phyloP scores from a whole-genome alignment of 2,113 vertebrate species.

The Opisthocomus hoazin region DNA sequence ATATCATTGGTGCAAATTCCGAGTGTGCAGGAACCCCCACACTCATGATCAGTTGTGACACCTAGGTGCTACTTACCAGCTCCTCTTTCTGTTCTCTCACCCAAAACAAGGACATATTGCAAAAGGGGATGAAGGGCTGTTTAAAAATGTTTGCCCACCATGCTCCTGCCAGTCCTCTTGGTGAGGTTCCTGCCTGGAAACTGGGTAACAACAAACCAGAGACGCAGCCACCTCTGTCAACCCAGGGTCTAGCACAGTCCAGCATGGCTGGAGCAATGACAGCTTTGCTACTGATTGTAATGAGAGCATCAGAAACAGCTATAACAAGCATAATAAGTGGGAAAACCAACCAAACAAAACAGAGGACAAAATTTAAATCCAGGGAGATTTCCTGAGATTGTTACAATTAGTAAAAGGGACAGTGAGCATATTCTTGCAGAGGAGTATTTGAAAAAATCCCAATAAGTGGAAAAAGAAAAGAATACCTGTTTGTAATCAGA shows the following conservation, averaged over 20 bases:
- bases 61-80: neutral
- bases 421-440: neutral
- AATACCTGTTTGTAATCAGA: neutral
- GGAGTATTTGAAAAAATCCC: neutral
- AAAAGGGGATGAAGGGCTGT: neutral
- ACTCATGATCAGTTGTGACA: accelerated
- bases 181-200: neutral
- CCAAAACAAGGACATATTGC: neutral
- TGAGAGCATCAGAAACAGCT: neutral
- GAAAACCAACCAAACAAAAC: neutral
- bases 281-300: neutral
- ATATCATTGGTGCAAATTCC: neutral
- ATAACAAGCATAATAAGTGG: neutral
- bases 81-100: neutral
- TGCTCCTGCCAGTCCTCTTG: neutral
- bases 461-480: neutral
- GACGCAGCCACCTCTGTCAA: neutral
- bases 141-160: neutral
- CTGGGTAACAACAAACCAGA: neutral
- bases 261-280: neutral
- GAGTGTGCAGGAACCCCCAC: neutral
- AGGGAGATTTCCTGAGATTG: neutral
- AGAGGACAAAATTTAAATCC: neutral
- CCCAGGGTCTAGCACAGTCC: neutral
- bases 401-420: neutral